Evolutionary conservation across 2,797 vertebrate genomes (phyloP).

Genomic region (Poeciliopsis infans): DNA sequence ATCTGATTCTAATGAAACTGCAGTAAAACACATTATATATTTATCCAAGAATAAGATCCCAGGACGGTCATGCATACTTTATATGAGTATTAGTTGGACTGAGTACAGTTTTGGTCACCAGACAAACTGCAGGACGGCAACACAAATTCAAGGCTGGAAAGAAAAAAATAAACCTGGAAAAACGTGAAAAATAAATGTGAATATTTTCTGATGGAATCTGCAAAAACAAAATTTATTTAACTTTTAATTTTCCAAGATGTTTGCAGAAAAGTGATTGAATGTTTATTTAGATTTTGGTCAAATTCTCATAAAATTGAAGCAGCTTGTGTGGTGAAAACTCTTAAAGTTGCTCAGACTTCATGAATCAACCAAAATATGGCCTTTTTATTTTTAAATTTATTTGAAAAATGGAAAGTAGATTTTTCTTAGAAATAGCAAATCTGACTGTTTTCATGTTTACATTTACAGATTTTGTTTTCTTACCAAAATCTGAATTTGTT

Average conservation of each 20-base stretch:
- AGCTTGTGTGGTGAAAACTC: neutral
- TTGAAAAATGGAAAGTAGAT: neutral
- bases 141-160: neutral
- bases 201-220: neutral
- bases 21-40: constrained; percentile 18
- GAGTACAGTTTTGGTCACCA: neutral
- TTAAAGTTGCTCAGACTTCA: neutral
- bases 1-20: neutral
- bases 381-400: neutral
- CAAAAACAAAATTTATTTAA: neutral
- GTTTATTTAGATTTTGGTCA: neutral
- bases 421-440: neutral
- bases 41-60: constrained; percentile 16
- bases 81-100: constrained; percentile 17
- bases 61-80: constrained; percentile 13
- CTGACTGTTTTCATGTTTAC: neutral
- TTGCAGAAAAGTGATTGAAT: neutral
- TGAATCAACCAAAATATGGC: neutral
- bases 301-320: neutral
- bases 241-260: neutral
- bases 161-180: neutral
- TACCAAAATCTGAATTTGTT: too few species aligned
- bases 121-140: neutral
- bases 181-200: neutral
- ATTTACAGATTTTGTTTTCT: too few species aligned